These are phyloP conservation scores for Lacerta viridis DNA, from an alignment of 2,797 vertebrate genomes.

Conservation along the genomic window DNA sequence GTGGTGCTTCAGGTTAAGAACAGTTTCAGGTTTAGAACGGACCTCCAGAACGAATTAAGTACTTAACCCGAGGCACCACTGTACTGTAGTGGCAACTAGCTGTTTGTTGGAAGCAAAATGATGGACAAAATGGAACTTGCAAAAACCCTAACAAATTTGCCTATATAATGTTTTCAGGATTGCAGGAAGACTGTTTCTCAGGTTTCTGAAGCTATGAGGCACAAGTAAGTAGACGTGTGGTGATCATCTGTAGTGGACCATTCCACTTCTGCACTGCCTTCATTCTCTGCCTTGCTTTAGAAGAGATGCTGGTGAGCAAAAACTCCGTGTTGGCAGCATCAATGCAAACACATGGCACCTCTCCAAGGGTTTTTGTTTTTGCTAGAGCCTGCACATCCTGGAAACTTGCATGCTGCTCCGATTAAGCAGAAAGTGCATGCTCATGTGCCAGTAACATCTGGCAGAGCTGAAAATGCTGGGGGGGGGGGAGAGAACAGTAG, in stretches of 20 bases:
- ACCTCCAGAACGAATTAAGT: too few species aligned
- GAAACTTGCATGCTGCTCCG: slow-evolving; percentile 66
- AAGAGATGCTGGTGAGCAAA: slow-evolving; percentile 27
- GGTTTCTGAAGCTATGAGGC: fast-evolving
- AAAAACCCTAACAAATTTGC: neutral
- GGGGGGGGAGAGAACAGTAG: neutral
- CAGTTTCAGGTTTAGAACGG: too few species aligned
- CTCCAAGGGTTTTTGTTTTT: slow-evolving; percentile 53
- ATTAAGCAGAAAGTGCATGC: slow-evolving; percentile 52
- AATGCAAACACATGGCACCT: slow-evolving; percentile 71
- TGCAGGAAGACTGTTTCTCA: neutral
- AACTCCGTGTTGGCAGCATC: slow-evolving; percentile 64
- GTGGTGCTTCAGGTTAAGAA: too few species aligned
- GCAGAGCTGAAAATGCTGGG: slow-evolving; percentile 1
- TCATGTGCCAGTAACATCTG: slow-evolving; percentile 49
- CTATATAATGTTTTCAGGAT: neutral
- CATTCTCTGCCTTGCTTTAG: neutral
- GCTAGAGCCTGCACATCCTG: slow-evolving; percentile 58
- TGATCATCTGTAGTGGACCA: fast-evolving
- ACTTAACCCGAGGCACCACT: too few species aligned
- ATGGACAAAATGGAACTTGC: neutral
- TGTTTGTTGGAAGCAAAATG: neutral
- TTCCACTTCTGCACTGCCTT: neutral
- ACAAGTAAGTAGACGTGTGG: neutral
- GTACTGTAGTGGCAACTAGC: neutral